These are phyloP conservation scores for Ichneumoninae sp. DNA, from an alignment of 2,888 invertebrate species.

Conservation along the genomic window DNA sequence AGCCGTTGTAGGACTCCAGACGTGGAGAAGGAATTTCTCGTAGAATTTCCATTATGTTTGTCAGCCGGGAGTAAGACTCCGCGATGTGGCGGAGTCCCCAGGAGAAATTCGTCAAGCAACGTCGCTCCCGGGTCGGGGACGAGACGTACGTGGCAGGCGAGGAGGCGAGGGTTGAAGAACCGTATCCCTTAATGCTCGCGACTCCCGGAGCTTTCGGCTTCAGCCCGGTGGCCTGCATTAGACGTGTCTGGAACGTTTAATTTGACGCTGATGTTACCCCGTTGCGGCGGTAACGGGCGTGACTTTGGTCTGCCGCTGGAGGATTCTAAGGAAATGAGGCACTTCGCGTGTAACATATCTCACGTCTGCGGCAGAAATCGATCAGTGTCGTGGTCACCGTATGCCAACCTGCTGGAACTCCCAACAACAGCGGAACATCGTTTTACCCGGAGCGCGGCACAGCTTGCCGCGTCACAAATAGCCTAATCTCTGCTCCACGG, in stretches of 20 bases:
- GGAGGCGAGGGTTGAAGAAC: conserved; percentile 45
- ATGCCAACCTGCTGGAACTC: conserved; percentile 19
- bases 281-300: conserved; percentile 33
- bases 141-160: conserved; percentile 15
- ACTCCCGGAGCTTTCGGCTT: conserved; percentile 19
- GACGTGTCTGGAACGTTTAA: conserved; percentile 64
- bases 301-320: conserved; percentile 50
- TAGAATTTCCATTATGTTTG: conserved; percentile 55
- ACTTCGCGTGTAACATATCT: conserved; percentile 64
- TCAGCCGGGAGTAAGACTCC: conserved; percentile 4
- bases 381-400: conserved; percentile 67
- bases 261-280: conserved; percentile 53
- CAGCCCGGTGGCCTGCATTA: conserved; percentile 48
- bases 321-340: conserved; percentile 68
- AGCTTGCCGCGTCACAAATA: conserved; percentile 57
- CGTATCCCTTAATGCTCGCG: conserved; percentile 57
- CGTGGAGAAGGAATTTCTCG: conserved; percentile 44
- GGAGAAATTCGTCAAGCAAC: conserved; percentile 61
- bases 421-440: conserved; percentile 47
- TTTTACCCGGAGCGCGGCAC: conserved; percentile 40
- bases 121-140: conserved; percentile 24
- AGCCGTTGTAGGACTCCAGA: too few relatives aligned
- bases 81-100: conserved; percentile 19
- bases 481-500: conserved; percentile 47
- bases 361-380: conserved; percentile 60